Evolutionary conservation across 2,113 vertebrate species (phyloP).

Genomic region (Muscicapa adusta): DNA sequence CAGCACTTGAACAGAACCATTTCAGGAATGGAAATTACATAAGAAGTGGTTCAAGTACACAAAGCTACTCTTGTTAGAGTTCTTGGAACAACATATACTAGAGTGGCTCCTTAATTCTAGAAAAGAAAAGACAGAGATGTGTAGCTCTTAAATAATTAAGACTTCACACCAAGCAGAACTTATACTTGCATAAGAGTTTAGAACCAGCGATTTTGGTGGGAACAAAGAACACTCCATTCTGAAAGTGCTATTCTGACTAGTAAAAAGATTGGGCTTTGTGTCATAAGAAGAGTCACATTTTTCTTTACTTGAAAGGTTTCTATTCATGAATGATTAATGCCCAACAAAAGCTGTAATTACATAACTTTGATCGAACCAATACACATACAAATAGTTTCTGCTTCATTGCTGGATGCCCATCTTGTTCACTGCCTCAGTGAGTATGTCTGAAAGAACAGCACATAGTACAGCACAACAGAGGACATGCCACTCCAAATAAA

Average conservation of each 20-base stretch:
- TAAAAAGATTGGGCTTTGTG: conserved; percentile 25
- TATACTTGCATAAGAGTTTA: conserved; percentile 8
- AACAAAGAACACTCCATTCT: conserved; percentile 7
- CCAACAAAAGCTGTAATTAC: conserved; percentile 45
- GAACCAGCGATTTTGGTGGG: background rate
- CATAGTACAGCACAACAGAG: background rate
- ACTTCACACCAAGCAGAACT: background rate
- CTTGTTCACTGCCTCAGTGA: background rate
- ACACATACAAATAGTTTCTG: background rate
- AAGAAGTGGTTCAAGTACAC: background rate
- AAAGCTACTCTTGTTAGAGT: background rate
- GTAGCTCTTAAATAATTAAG: conserved; percentile 13
- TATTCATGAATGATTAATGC: conserved; percentile 53
- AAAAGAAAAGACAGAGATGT: background rate
- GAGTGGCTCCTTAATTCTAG: background rate
- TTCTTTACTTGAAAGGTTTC: conserved; percentile 27
- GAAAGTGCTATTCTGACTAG: background rate
- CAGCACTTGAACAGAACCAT: background rate
- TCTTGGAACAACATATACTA: background rate
- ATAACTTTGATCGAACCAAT: conserved; percentile 11
- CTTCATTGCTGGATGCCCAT: background rate
- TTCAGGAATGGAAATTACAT: background rate
- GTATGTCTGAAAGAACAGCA: background rate
- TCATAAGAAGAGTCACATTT: conserved; percentile 37
- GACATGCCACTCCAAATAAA: background rate